Percentiles rank a stretch among this genome's conserved stretches.
phyloP scores from a whole-genome alignment of 2,888 invertebrate genomes.

The Netelia fuscicornis region DNA sequence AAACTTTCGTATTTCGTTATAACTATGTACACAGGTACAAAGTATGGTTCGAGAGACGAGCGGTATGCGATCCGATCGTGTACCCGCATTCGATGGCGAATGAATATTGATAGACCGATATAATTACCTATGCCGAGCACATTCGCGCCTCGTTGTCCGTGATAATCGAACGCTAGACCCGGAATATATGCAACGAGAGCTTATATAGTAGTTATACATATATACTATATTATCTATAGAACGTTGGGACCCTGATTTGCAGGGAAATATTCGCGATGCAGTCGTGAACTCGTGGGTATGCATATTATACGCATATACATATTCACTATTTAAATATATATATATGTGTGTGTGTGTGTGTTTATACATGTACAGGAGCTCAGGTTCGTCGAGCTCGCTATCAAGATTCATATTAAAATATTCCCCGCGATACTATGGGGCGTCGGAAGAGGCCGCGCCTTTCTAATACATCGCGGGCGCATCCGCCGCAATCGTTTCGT shows the following conservation, averaged over 20 bases:
- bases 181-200: constrained; percentile 63
- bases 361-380: constrained; percentile 27
- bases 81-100: constrained; percentile 71
- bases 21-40: constrained; percentile 13
- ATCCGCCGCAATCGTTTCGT: constrained; percentile 47
- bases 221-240: constrained; percentile 18
- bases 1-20: constrained; percentile 17
- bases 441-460: constrained; percentile 44
- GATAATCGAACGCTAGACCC: constrained; percentile 63
- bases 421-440: constrained; percentile 61
- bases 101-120: constrained; percentile 73
- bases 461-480: constrained; percentile 33
- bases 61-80: constrained; percentile 58
- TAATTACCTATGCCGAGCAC: constrained; percentile 72
- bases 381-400: constrained; percentile 55
- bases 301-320: constrained; percentile 8
- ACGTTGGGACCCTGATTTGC: constrained; percentile 62
- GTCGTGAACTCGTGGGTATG: constrained; percentile 46
- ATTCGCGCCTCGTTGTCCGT: constrained; percentile 68
- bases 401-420: constrained; percentile 65
- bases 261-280: constrained; percentile 66
- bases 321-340: background rate
- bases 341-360: background rate
- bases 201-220: background rate
- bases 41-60: constrained; percentile 41